Base-by-base conservation (phyloP, 2,797 vertebrate species). In the Coregonus sp. region DNA sequence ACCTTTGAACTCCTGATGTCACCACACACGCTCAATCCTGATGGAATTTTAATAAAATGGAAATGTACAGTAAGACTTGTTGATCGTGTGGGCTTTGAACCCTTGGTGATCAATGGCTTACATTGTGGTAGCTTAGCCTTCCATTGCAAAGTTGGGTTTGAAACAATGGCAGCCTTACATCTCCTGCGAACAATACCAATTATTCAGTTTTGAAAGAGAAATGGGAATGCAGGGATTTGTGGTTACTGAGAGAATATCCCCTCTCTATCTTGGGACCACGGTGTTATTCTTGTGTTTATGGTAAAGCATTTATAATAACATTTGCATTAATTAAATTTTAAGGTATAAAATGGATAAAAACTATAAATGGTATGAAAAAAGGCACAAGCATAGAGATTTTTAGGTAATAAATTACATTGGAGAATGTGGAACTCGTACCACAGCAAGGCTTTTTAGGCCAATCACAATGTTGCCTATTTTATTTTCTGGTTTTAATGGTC, bases 121-220 rank as follows among this genome's bases (percentile, higher is more conserved):
- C 78, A 80, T 83, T 83, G 78, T 78, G 61, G 59, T 61, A 51
- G 20, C 65, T 70, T 31, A 67, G 40, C 72, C 75, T 51, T 73
- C 31, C 54, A 69, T 35, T 75, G 75, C 63, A 59, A 68, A 59
- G 75, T 47, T 52, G n/a, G 61, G 61, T 73, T 74, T 77, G 63
- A 83, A 75, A 83, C 81, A 78, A 78, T 83, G n/a, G 73, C 14
- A 56, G n/a, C 76, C 78, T 75, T 59, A 78, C 65, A 75, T 73
- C 35, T 33, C 47, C 29, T 37, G 50, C 12, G 61, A 68, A 83
- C 73, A 78, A 80, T 80, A 56, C 16, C 63, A 76, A 73, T 78
- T 77, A 80, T 83, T 80, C 75, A 73, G 37, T 33, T 31, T 77
- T 54, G 35, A 74, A 40, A 47, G 33, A 59, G 70, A 65, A 67